Evolutionary conservation across 2,888 invertebrate genomes (phyloP).

Genomic region (Lysandra bellargus): DNA sequence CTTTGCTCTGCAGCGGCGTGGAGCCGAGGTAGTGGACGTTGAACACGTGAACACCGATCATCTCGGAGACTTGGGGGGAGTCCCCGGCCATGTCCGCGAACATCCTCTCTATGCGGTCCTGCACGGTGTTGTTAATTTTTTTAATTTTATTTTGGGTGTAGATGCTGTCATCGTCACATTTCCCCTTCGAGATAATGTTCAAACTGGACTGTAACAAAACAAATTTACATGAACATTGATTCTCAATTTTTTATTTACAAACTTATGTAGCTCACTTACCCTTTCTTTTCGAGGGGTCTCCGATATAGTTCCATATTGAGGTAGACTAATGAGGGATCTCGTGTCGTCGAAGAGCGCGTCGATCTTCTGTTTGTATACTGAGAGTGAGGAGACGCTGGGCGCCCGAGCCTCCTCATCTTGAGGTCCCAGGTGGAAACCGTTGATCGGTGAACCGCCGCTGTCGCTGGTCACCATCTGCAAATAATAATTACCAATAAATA

Average conservation of each 20-base stretch:
- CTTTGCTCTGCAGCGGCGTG: conserved; percentile 87
- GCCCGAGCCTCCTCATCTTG: conserved; percentile 68
- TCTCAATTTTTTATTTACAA: neutral
- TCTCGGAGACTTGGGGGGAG: conserved; percentile 70
- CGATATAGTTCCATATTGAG: conserved; percentile 54
- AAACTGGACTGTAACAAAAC: conserved; percentile 58
- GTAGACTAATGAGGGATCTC: conserved; percentile 79
- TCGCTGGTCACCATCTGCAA: conserved; percentile 76
- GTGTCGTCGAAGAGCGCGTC: conserved; percentile 91
- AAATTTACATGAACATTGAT: neutral
- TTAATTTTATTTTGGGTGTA: conserved; percentile 67
- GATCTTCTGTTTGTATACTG: conserved; percentile 90
- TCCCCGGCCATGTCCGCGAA: conserved; percentile 87
- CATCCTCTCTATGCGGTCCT: conserved; percentile 92
- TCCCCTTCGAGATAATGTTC: conserved; percentile 58
- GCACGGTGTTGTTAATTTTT: conserved; percentile 84
- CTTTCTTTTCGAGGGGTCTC: conserved; percentile 62
- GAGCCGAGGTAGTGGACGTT: conserved; percentile 91
- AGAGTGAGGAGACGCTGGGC: conserved; percentile 78
- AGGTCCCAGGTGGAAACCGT: conserved; percentile 70
- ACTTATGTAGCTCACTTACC: conserved; percentile 44
- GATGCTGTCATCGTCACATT: conserved; percentile 68
- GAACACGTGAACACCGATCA: conserved; percentile 81
- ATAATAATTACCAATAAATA: neutral
- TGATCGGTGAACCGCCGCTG: conserved; percentile 60